Percentiles rank a stretch among this genome's conserved stretches.
These are phyloP conservation scores for Darwinula stevensoni DNA, from an alignment of 2,888 invertebrate genomes.

Conservation along the genomic window DNA sequence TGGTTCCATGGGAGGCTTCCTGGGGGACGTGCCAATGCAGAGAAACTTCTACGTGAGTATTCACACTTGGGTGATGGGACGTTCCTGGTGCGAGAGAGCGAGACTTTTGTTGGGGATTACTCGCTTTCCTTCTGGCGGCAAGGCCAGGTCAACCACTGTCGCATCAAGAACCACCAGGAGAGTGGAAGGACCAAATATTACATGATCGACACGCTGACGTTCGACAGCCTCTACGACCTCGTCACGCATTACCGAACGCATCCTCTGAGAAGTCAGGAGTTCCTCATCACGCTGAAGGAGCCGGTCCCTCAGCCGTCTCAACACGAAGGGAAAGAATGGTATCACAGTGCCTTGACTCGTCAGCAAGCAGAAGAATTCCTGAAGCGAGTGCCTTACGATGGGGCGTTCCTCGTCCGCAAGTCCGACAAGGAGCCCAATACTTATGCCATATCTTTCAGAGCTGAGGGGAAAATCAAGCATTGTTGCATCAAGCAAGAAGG, in stretches of 20 bases:
- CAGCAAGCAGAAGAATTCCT: conserved; percentile 63
- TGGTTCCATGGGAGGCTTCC: conserved; percentile 76
- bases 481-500: conserved; percentile 76
- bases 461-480: conserved; percentile 81
- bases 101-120: conserved; percentile 85
- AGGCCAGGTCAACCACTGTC: conserved; percentile 18
- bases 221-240: conserved; percentile 68
- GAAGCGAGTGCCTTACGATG: conserved; percentile 51
- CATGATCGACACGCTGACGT: conserved; percentile 54
- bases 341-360: conserved; percentile 46
- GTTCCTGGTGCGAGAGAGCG: conserved; percentile 64
- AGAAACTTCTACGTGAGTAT: conserved; percentile 34
- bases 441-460: conserved; percentile 82
- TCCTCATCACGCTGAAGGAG: conserved; percentile 28
- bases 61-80: conserved; percentile 64
- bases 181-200: conserved; percentile 65
- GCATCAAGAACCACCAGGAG: conserved; percentile 36
- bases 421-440: conserved; percentile 58
- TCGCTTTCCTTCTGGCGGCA: conserved; percentile 65
- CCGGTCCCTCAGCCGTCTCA: conserved; percentile 84
- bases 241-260: conserved; percentile 65
- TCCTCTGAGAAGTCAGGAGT: conserved; percentile 45
- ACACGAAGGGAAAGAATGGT: conserved; percentile 81
- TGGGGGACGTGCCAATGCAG: conserved; percentile 48
- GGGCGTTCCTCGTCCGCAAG: conserved; percentile 75